A percentile compares a stretch with the other conserved stretches of the same genome.
phyloP scores from a whole-genome alignment of 2,113 vertebrate genomes.

The Saccopteryx bilineata region DNA sequence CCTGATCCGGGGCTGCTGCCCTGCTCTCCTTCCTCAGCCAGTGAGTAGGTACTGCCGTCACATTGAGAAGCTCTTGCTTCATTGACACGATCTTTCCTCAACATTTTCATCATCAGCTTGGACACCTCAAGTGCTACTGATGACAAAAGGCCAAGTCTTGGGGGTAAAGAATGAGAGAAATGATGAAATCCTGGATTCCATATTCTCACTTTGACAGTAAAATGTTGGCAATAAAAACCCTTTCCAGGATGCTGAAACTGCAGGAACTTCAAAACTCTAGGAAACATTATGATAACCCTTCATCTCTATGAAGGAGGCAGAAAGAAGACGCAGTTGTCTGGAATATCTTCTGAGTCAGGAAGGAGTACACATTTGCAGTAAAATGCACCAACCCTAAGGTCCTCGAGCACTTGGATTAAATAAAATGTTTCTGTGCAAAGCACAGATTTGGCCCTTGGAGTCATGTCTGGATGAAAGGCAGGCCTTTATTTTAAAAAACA shows the following conservation, averaged over 20 bases:
- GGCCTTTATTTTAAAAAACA: constrained; percentile 55
- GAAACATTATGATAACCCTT: neutral
- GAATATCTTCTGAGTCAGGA: neutral
- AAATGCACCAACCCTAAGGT: neutral
- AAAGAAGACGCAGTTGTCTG: constrained; percentile 30
- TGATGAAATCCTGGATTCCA: neutral
- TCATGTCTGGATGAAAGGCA: constrained; percentile 19
- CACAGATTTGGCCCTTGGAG: constrained; percentile 2
- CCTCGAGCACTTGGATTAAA: neutral
- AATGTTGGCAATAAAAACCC: neutral
- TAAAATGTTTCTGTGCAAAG: neutral
- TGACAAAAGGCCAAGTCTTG: constrained; percentile 1
- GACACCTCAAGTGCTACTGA: neutral
- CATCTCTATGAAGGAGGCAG: neutral
- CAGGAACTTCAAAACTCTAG: neutral
- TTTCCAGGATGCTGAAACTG: constrained; percentile 29
- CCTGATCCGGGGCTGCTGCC: neutral
- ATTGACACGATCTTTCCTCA: neutral
- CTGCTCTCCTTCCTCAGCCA: neutral
- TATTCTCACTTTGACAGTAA: neutral
- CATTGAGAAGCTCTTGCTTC: neutral
- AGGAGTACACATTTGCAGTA: neutral
- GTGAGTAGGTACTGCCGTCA: neutral
- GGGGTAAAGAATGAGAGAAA: neutral
- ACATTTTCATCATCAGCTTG: neutral